Conservation (phyloP, 2,113 vertebrate species). For the Candoia aspera region DNA sequence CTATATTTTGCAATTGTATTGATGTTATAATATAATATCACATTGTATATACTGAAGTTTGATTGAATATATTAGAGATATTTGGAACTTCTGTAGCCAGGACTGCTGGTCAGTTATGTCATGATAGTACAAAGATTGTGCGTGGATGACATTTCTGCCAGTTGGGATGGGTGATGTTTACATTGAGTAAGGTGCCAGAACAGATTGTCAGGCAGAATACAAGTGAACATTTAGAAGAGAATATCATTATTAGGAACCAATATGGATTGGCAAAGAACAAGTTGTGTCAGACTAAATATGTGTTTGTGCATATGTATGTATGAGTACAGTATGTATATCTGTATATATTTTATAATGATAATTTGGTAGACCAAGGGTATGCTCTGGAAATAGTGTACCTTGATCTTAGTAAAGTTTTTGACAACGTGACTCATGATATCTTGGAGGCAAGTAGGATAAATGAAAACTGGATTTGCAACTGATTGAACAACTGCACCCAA, state of each 20-base stretch:
- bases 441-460: neutral
- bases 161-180: neutral
- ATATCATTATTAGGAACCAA: neutral
- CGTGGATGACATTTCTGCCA: neutral
- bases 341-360: neutral
- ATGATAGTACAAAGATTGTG: neutral
- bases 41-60: neutral
- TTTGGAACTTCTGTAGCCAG: neutral
- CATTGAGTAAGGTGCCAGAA: neutral
- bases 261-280: neutral
- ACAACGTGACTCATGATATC: neutral
- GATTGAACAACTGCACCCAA: too few species aligned
- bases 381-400: neutral
- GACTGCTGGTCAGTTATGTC: neutral
- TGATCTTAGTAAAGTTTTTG: neutral
- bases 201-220: neutral
- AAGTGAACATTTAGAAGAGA: neutral
- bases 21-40: neutral
- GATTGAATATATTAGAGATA: neutral
- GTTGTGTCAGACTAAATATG: too few species aligned
- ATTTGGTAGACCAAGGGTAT: neutral
- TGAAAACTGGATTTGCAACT: too few species aligned
- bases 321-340: neutral
- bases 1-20: neutral
- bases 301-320: neutral